Base-by-base conservation (phyloP, 2,113 vertebrate species). In the Cichladusa arquata region DNA sequence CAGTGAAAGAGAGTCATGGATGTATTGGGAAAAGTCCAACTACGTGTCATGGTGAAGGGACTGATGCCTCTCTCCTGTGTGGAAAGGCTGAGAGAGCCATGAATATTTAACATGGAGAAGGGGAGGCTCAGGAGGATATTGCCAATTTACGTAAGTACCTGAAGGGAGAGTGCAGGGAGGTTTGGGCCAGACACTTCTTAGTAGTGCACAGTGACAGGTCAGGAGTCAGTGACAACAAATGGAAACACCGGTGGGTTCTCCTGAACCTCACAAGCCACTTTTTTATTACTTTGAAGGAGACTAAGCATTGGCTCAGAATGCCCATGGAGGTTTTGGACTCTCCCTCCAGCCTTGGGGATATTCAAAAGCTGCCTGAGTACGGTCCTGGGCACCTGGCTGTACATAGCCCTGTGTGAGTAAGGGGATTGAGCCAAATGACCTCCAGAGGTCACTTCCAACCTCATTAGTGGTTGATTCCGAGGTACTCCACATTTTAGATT, bases 11-110 rank as follows among this genome's bases (percentile, higher is more conserved):
- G 28, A 90, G 42, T 54, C 5, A 2, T n/a, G 23, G n/a, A 29
- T 0, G 0, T 42, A 33, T 11, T 42, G 64, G 26, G 23, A 2
- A 26, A 54, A 58, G 62, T 28, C 33, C 11, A 50, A 2, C 17
- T 28, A 45, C 45, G 17, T 8, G 7, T 67, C 29, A 14, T 6
- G 44, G 19, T 73, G 40, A 70, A 60, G 34, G 26, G 11, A 28
- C 20, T 33, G 57, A 42, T 50, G 8, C 23, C 19, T 34, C 10
- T 38, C 5, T 56, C 4, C 14, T 34, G 2, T 29, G 14, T 24
- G 22, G 23, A 48, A 48, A 48, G 47, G 47, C 47, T 81, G 48
- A 86, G 45, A 33, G 20, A 74, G 28, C 22, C 47, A 17, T 7
- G 8, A 28, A 20, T 60, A 9, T 77, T 67, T n/a, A 56, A 14